phyloP scores from a whole-genome alignment of 2,797 vertebrate genomes.

The Pterois miles region DNA sequence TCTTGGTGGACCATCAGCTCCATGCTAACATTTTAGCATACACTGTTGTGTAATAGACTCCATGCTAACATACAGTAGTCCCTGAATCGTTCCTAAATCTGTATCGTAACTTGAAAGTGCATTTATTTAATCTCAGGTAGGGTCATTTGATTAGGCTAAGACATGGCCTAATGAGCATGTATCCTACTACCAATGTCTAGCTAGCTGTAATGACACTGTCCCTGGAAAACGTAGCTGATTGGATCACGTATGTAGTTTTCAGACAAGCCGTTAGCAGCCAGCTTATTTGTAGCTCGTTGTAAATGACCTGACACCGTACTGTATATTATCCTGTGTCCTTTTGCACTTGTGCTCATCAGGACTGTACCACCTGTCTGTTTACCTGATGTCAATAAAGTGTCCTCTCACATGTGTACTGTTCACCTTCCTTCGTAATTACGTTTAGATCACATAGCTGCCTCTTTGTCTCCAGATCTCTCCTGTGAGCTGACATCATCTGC shows the following conservation, averaged over 20 bases:
- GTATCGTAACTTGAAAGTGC: background rate
- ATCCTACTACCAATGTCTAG: background rate
- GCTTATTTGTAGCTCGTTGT: background rate
- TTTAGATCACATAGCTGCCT: background rate
- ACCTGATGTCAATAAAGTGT: constrained; percentile 16
- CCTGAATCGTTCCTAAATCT: background rate
- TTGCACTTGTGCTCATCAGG: background rate
- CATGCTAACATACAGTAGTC: background rate
- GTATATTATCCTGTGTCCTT: background rate
- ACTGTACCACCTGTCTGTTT: background rate
- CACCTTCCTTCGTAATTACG: background rate
- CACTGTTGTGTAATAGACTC: too few species aligned
- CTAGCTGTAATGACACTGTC: background rate
- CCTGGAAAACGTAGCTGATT: background rate
- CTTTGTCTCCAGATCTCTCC: background rate
- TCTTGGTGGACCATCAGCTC: background rate
- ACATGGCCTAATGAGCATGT: background rate
- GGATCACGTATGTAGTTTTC: background rate
- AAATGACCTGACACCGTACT: background rate
- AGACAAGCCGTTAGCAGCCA: background rate
- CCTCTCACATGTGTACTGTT: background rate
- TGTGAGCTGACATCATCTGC: too few species aligned
- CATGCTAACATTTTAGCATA: background rate
- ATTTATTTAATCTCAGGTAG: background rate
- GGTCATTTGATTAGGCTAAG: background rate